Conservation (phyloP, 2,888 invertebrate species). For the Proisotoma minuta region DNA sequence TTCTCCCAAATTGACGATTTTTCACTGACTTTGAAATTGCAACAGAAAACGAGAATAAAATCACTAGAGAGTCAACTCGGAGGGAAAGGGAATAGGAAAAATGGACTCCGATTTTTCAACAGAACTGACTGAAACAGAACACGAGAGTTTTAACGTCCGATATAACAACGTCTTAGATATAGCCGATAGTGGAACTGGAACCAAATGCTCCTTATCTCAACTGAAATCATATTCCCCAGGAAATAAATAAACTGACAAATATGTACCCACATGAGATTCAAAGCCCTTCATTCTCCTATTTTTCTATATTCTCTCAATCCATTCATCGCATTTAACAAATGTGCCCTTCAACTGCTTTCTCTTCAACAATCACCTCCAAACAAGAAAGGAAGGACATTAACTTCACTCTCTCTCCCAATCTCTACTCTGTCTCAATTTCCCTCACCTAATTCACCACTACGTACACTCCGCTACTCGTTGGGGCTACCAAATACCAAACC, state of each 20-base stretch:
- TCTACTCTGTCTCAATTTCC: too few species aligned
- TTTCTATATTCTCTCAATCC: constrained; percentile 30
- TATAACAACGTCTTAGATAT: background rate
- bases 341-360: constrained; percentile 6
- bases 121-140: constrained; percentile 19
- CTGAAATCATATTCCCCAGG: constrained; percentile 36
- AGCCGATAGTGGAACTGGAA: too few species aligned
- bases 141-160: background rate
- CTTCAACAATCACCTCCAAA: background rate
- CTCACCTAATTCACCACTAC: too few species aligned
- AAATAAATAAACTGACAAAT: constrained; percentile 45
- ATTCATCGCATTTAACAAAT: constrained; percentile 18
- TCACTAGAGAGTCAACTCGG: constrained; percentile 46
- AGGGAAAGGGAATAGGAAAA: constrained; percentile 42
- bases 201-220: constrained; percentile 7
- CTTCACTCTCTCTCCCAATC: background rate
- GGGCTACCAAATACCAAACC: too few species aligned
- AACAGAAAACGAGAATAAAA: constrained; percentile 46
- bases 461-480: too few species aligned
- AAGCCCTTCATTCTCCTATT: constrained; percentile 22
- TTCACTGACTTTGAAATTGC: constrained; percentile 47
- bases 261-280: constrained; percentile 37
- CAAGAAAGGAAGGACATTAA: background rate
- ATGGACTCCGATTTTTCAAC: constrained; percentile 46
- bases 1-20: constrained; percentile 48